Evolutionary conservation across 2,888 invertebrate genomes (phyloP), one percentile per base, ranked within the genome.

Genomic region (Chorisops tibialis): DNA sequence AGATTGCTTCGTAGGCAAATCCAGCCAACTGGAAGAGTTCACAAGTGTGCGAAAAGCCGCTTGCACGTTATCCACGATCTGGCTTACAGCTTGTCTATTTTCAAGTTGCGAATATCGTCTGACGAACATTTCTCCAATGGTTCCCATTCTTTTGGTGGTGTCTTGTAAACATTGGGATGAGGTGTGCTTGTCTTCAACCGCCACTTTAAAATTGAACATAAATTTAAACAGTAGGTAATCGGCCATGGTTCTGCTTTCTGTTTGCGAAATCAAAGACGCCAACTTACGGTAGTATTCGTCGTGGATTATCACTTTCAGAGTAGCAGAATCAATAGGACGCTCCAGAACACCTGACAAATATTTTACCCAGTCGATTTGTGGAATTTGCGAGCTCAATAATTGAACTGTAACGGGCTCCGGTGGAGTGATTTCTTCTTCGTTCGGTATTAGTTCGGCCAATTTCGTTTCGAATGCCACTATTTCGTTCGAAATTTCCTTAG

Each of bases 391-490:
- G 52, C 83, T 81, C 61, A 93, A 76, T 67, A 88, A 84, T 0
- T 80, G 80, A 1, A 93, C 76, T 0, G 86, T 85, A 80, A 91
- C 84, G 67, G 89, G 82, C 12, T 52, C 51, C 6, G 51, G 51
- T 4, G 51, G 51, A 12, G 18, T 19, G 18, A 52, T 14, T 45
- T 85, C 82, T 72, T 93, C 92, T 24, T 90, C 78, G 67, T 88
- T 87, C 0, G 89, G 87, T 2, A 91, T 86, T 64, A 89, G 86
- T 82, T 86, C 79, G 65, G 81, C 80, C 66, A 81, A 69, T 62
- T 80, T 22, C n/a, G 43, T 54, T 22, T 54, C 54, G 18, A 54
- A 54, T 4, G 22, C 41, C 5, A 54, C 43, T 14, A 54, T 54
- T 24, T 54, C 24, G 11, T 41, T 38, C 3, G 54, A 41, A 22